Base-by-base conservation (phyloP, 2,113 vertebrate genomes). In the Thermophis baileyi region DNA sequence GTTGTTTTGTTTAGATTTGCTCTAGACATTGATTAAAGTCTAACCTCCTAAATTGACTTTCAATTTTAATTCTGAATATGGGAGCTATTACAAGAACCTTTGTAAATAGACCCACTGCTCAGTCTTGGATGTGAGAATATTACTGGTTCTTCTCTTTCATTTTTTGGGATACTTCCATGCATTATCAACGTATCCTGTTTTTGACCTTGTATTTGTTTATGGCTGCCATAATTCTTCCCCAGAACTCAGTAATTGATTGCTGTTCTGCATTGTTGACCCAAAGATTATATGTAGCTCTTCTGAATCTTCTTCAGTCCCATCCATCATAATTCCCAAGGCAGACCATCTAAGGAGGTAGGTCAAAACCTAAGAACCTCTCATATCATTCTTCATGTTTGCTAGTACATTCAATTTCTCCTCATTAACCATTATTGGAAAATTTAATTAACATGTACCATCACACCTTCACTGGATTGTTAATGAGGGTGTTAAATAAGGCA, bases 391-490 rank as follows among this genome's bases (percentile, higher is more conserved):
- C 0, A 0, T 93, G 92, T 95, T 91, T 87, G 22, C 86, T 95
- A 93, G 95, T 96, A 96, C 6, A 47, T 94, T 94, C 94, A 93
- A 94, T 95, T 94, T 95, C 96, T 96, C 91, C 95, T 95, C 93
- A 95, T 96, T 95, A 94, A 96, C 95, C 93, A 93, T 96, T 94
- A 94, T 86, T 90, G 97, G 96, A 96, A 96, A 96, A 60, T 97
- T 96, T 97, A 97, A 98, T 97, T 97, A 97, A 97, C 93, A 93
- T 88, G 95, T 93, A 96, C 94, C 94, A 97, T 96, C 94, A 96
- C 96, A 96, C 96, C 96, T 95, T 96, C 94, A 95, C 93, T 95
- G 97, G 96, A 93, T 96, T 96, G 89, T 97, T 97, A 97, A 97
- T 97, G 96, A 97, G 97, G 97, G 96, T 94, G 60, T 97, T 97